Evolutionary conservation across 2,113 vertebrate genomes (phyloP).

Genomic region (Rhabdornis inornatus): DNA sequence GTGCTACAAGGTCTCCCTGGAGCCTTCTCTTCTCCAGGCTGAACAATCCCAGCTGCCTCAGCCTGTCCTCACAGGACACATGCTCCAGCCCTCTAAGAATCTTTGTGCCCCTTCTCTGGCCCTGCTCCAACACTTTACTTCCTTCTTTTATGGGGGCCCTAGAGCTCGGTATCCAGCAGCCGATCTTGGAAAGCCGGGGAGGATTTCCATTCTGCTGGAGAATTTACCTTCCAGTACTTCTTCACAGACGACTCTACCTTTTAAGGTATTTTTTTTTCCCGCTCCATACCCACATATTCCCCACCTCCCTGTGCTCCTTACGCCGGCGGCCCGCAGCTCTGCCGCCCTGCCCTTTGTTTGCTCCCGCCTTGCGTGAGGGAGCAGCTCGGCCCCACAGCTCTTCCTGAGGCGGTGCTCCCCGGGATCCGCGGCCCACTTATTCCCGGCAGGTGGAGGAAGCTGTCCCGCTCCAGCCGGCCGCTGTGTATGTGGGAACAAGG

Average conservation of each 20-base stretch:
- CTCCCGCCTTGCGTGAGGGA: fast-evolving
- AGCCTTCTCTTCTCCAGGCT: not conserved
- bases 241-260: not conserved
- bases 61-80: not conserved
- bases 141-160: not conserved
- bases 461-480: not conserved
- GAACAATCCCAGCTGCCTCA: not conserved
- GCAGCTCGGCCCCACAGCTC: no score
- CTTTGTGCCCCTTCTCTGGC: not conserved
- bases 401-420: not conserved
- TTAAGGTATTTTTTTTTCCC: no score
- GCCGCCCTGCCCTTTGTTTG: fast-evolving
- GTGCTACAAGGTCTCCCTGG: not conserved
- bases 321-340: no score
- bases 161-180: fast-evolving
- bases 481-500: not conserved
- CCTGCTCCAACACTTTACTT: not conserved
- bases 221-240: no score
- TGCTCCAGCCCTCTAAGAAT: not conserved
- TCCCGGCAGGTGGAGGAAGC: not conserved
- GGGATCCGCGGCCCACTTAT: not conserved
- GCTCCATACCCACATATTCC: fast-evolving
- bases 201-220: not conserved
- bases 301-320: fast-evolving
- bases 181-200: not conserved